Evolutionary conservation across 2,888 invertebrate species (phyloP).

Genomic region (Sisyra nigra): DNA sequence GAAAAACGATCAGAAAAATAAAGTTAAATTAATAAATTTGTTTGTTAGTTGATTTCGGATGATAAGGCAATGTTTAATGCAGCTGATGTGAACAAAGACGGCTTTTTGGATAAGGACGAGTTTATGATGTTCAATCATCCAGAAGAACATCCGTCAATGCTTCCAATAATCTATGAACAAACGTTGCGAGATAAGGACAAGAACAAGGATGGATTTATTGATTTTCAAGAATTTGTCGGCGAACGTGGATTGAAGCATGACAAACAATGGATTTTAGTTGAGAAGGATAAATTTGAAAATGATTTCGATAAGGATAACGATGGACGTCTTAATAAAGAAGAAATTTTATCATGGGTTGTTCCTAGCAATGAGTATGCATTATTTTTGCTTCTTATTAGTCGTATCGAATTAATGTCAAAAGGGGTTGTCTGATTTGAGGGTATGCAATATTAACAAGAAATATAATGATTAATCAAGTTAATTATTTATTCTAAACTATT

Average conservation of each 20-base stretch:
- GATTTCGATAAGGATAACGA: conserved; percentile 76
- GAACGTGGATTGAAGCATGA: conserved; percentile 50
- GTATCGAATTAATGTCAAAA: background rate
- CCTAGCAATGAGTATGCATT: conserved; percentile 69
- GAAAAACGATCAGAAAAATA: background rate
- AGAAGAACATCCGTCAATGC: conserved; percentile 82
- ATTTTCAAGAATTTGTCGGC: conserved; percentile 71
- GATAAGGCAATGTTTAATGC: conserved; percentile 75
- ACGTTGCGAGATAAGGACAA: conserved; percentile 73
- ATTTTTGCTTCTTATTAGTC: background rate
- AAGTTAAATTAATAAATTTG: background rate
- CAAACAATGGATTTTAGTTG: conserved; percentile 52
- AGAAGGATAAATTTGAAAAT: conserved; percentile 71
- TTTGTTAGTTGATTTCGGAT: conserved; percentile 44
- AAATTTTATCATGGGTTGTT: conserved; percentile 79
- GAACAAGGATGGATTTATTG: conserved; percentile 69
- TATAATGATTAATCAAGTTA: too few relatives aligned
- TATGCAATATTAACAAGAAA: too few relatives aligned
- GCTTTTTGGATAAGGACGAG: conserved; percentile 54
- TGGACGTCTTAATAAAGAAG: conserved; percentile 58
- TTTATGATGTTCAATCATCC: conserved; percentile 85
- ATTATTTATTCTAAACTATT: too few relatives aligned
- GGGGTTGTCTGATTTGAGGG: too few relatives aligned
- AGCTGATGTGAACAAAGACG: conserved; percentile 75
- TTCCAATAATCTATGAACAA: conserved; percentile 59